Percentiles rank a stretch among this genome's conserved stretches.
Conservation (phyloP, 2,797 vertebrate species). For the Eutrigla gurnardus region DNA sequence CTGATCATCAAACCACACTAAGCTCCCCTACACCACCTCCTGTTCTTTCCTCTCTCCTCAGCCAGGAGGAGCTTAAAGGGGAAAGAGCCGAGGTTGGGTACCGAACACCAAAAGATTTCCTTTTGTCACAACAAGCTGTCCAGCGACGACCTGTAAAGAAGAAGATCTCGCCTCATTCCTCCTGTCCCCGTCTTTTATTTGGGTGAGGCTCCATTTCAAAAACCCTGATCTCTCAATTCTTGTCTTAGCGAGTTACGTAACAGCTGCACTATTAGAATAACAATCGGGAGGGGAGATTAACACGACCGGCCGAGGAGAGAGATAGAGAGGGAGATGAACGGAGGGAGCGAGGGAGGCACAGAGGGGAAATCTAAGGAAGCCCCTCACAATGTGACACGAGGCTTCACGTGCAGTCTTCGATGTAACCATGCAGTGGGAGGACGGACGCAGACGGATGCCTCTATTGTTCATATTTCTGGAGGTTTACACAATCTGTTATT, state of each 20-base stretch:
- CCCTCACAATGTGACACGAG: conserved; percentile 73
- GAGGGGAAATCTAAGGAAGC: conserved; percentile 69
- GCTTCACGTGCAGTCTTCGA: conserved; percentile 56
- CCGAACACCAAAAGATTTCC: conserved; percentile 51
- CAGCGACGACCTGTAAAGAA: conserved; percentile 51
- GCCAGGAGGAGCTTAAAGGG: conserved; percentile 65
- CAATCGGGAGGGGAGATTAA: conserved; percentile 80
- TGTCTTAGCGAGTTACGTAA: conserved; percentile 75
- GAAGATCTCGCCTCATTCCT: conserved; percentile 36
- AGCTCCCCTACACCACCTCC: conserved; percentile 48
- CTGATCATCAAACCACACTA: conserved; percentile 64
- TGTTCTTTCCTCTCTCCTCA: conserved; percentile 52
- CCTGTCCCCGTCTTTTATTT: conserved; percentile 48
- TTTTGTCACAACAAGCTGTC: conserved; percentile 50
- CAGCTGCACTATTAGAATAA: conserved; percentile 78
- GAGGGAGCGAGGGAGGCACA: conserved; percentile 37
- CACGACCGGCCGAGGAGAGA: conserved; percentile 66
- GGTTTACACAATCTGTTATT: conserved; percentile 39
- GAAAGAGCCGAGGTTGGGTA: conserved; percentile 52
- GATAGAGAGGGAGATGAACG: conserved; percentile 38
- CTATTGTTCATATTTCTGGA: conserved; percentile 24
- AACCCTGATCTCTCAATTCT: conserved; percentile 74
- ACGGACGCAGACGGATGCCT: conserved; percentile 34
- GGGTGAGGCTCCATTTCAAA: conserved; percentile 68
- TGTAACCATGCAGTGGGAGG: conserved; percentile 43